Conservation (phyloP, 2,888 invertebrate genomes). For the Drosophila flavopinicola region DNA sequence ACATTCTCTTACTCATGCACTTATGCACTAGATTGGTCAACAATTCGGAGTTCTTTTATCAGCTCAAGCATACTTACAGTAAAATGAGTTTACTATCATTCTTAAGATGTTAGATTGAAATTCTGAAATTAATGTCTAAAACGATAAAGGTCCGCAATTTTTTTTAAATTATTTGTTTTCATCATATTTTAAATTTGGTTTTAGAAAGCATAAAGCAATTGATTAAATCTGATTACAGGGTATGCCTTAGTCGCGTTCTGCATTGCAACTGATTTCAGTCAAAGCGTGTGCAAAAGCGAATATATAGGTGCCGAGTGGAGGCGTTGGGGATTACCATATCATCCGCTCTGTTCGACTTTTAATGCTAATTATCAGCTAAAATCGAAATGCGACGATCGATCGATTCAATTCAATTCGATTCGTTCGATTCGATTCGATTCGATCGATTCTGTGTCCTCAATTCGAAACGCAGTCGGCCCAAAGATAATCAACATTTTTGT, state of each 20-base stretch:
- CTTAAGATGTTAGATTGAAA: too few relatives aligned
- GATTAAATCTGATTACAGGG: constrained; percentile 1
- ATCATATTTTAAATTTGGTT: too few relatives aligned
- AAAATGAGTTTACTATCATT: too few relatives aligned
- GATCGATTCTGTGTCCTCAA: constrained; percentile 19
- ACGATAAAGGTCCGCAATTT: too few relatives aligned
- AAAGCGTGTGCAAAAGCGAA: constrained; percentile 39
- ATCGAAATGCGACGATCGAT: constrained; percentile 27
- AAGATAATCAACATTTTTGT: constrained; percentile 3
- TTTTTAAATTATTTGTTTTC: too few relatives aligned
- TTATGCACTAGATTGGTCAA: too few relatives aligned
- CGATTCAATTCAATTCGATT: constrained; percentile 1
- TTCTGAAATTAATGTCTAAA: too few relatives aligned
- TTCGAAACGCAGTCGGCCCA: constrained; percentile 4
- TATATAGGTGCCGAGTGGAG: neutral
- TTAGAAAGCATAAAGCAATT: neutral
- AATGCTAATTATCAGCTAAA: constrained; percentile 50
- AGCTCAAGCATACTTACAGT: too few relatives aligned
- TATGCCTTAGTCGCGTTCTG: neutral
- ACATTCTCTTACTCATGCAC: too few relatives aligned
- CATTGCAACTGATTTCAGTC: neutral
- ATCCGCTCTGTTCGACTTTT: constrained; percentile 13
- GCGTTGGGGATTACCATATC: constrained; percentile 32
- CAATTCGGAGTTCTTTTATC: too few relatives aligned
- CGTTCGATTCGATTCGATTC: constrained; percentile 1